Conservation (phyloP, 2,113 vertebrate genomes). For the Datnioides undecimradiatus region DNA sequence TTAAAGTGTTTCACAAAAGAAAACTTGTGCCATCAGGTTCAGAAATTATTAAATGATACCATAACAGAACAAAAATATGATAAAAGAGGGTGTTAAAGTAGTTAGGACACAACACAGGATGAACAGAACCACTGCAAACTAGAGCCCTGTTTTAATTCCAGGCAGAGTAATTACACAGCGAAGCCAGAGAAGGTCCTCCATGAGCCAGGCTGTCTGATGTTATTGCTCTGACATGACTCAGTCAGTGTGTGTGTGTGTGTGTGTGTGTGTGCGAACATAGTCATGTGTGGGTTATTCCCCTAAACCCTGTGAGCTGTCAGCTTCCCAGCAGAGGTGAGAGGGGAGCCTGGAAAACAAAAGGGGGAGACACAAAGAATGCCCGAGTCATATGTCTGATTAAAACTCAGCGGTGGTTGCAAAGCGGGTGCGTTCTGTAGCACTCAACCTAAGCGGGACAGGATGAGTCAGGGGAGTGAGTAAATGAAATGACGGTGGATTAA, state of each 20-base stretch:
- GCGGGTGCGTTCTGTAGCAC: neutral
- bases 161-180: neutral
- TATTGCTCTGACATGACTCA: conserved; percentile 39
- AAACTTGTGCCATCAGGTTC: too few relatives aligned
- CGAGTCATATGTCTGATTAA: neutral
- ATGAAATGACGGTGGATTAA: neutral
- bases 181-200: neutral
- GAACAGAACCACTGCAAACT: too few relatives aligned
- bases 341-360: neutral
- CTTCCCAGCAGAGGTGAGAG: conserved; percentile 63
- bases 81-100: neutral
- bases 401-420: conserved; percentile 12
- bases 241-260: neutral
- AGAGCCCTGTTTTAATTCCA: neutral
- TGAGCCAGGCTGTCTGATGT: neutral
- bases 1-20: neutral
- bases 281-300: conserved; percentile 41
- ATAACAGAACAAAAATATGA: neutral
- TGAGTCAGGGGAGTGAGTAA: conserved; percentile 33
- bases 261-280: neutral
- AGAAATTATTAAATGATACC: neutral
- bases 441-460: neutral
- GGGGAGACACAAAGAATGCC: neutral
- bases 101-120: neutral
- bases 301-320: conserved; percentile 36